Base-by-base conservation (phyloP, 2,888 invertebrate genomes). In the Uloborus plumipes region DNA sequence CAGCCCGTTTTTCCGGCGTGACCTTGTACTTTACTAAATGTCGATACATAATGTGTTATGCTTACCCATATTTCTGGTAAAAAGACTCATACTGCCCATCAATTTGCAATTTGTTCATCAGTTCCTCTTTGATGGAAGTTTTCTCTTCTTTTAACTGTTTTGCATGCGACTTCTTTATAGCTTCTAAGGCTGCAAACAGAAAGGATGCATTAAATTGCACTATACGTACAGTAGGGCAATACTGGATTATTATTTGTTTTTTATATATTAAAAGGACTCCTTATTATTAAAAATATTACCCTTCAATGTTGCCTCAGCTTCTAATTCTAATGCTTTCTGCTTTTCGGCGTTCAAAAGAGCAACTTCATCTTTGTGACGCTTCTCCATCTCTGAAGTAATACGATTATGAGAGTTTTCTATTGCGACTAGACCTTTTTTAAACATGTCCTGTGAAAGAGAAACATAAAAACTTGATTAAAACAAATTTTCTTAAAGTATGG, bases 101-200 rank as follows among this genome's bases (percentile, higher is more conserved):
- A 4, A 84, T 72, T 65, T 86, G 85, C 85, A 86, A 84, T 55
- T 86, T 85, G 49, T 84, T 67, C 50, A 95, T 91, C 89, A 94
- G 95, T 89, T 95, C 95, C 85, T 95, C 92, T 89, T 97, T 96
- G 90, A 97, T 97, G 89, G 95, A 95, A 85, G 95, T 93, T 49
- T 97, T 94, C 90, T 97, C 97, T 83, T 94, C 93, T 87, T 94
- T 93, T 84, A 97, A 94, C 90, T 97, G 97, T 86, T 94, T 95
- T 91, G 97, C 96, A 90, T 97, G 97, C 11, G 97, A 97, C 89
- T 97, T 97, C 73, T 95, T 92, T 96, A 97, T 97, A 22, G 96
- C 97, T 90, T 97, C 97, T 87, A 97, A 91, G 51, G 97, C 97
- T 90, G 84, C 4, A 66, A 74, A 39, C 26, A 39, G 3, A 6